Conservation (phyloP, 2,797 vertebrate genomes). For the Leptoclinus maculatus region DNA sequence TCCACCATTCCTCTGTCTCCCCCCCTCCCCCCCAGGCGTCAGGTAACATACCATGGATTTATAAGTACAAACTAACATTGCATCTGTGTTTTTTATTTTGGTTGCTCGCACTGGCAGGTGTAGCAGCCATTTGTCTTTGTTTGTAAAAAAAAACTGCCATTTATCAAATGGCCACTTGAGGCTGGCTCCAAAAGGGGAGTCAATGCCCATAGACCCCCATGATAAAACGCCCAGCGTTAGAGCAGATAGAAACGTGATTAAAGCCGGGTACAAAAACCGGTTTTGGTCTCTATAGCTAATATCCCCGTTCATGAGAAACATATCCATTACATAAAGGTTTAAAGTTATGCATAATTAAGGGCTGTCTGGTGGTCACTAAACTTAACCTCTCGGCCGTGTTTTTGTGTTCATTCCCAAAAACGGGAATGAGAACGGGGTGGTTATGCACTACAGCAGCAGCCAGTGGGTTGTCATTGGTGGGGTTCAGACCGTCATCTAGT, state of each 20-base stretch:
- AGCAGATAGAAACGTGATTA: not conserved
- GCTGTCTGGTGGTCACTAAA: too few species aligned
- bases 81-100: not conserved
- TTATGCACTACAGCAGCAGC: not conserved
- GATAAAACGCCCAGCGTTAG: not conserved
- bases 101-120: not conserved
- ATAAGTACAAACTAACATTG: not conserved
- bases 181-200: not conserved
- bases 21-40: too few species aligned
- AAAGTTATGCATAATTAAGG: too few species aligned
- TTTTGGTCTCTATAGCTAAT: not conserved
- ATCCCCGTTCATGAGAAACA: not conserved
- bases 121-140: not conserved
- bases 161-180: not conserved
- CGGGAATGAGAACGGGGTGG: too few species aligned
- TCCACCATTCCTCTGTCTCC: too few species aligned
- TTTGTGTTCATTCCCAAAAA: too few species aligned
- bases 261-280: not conserved
- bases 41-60: not conserved
- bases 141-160: not conserved
- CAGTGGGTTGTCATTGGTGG: not conserved
- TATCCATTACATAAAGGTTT: too few species aligned
- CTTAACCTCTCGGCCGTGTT: too few species aligned
- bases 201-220: not conserved
- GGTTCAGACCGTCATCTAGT: not conserved